Conservation (phyloP, 2,888 invertebrate species). For the Drosophila maculinotata region DNA sequence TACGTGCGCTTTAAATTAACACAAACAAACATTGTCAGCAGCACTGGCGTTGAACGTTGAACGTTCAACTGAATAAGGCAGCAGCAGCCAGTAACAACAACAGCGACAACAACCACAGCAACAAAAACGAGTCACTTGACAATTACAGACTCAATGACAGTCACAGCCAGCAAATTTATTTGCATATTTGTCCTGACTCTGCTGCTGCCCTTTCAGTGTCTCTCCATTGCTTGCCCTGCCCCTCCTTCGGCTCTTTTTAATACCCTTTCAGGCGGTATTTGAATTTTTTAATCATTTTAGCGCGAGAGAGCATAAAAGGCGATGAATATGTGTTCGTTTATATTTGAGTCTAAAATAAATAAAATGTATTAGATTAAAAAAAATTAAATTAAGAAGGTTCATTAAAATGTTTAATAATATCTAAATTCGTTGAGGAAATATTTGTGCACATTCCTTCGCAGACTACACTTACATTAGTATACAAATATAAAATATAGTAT, state of each 20-base stretch:
- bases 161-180: conserved; percentile 74
- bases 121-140: conserved; percentile 67
- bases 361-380: no score
- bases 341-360: no score
- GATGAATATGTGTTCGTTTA: background rate
- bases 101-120: conserved; percentile 37
- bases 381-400: no score
- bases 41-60: conserved; percentile 40
- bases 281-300: background rate
- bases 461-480: no score
- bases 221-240: conserved; percentile 3
- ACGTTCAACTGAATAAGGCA: conserved; percentile 4
- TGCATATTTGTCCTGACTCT: conserved; percentile 67
- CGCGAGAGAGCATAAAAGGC: no score
- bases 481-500: no score
- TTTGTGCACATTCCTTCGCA: no score
- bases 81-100: conserved; percentile 23
- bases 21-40: conserved; percentile 74
- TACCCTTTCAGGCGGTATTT: conserved; percentile 24
- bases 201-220: conserved; percentile 29
- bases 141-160: conserved; percentile 77
- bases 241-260: conserved; percentile 28
- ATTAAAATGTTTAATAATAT: no score
- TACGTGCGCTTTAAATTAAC: conserved; percentile 71
- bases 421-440: no score